Conservation (phyloP, 2,888 invertebrate genomes). For the Zonitis immaculata region DNA sequence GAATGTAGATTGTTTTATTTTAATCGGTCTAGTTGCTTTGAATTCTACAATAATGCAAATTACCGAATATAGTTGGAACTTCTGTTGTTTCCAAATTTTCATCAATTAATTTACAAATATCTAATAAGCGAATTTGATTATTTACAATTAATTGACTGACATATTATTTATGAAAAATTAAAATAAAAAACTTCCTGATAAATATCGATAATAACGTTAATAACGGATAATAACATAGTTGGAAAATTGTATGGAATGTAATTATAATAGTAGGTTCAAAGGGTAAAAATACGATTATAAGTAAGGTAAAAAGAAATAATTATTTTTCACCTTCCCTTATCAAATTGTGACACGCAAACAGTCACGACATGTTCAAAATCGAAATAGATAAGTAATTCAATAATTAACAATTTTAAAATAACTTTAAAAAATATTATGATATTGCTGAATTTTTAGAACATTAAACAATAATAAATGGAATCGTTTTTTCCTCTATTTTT, state of each 20-base stretch:
- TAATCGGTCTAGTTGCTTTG: background rate
- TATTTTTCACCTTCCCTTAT: conserved; percentile 29
- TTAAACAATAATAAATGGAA: background rate
- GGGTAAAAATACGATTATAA: conserved; percentile 25
- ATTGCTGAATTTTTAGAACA: background rate
- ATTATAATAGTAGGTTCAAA: conserved; percentile 22
- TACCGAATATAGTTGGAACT: no score
- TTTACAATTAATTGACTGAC: background rate
- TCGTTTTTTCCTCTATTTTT: conserved; percentile 13
- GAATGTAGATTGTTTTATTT: background rate
- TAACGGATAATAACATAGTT: background rate
- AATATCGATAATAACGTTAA: background rate
- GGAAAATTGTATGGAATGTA: background rate
- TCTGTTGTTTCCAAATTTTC: no score
- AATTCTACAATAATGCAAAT: background rate
- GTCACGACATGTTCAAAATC: conserved; percentile 20
- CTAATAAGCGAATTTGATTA: background rate
- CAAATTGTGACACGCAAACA: conserved; percentile 19
- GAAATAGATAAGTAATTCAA: conserved; percentile 27
- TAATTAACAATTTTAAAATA: conserved; percentile 26
- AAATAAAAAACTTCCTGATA: background rate
- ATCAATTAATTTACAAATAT: no score
- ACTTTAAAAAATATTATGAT: conserved; percentile 15
- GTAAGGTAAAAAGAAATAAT: conserved; percentile 24
- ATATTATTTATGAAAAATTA: background rate